Evolutionary conservation across 2,113 vertebrate genomes (phyloP).

Genomic region (Sceloporus undulatus): DNA sequence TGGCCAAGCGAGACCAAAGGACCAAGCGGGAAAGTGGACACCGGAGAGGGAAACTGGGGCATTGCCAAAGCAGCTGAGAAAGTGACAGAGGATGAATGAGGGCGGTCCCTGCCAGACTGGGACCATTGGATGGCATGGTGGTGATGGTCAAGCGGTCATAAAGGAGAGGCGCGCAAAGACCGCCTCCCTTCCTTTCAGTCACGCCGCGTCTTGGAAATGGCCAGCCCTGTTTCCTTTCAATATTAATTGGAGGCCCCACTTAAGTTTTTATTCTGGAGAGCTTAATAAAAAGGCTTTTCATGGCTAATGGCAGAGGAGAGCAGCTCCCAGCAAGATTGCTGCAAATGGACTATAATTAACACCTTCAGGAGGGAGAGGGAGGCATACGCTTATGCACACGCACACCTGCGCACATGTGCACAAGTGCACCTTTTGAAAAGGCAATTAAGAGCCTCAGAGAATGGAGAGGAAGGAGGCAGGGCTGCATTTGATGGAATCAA

Average conservation of each 20-base stretch:
- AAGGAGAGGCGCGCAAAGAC: no score
- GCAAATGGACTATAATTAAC: conserved; percentile 56
- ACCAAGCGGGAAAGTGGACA: no score
- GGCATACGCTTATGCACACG: neutral
- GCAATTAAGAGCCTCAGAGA: conserved; percentile 13
- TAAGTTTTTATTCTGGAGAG: conserved; percentile 32
- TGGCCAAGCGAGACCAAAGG: no score
- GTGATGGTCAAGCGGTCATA: neutral
- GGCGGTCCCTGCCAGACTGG: no score
- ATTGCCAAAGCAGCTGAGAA: no score
- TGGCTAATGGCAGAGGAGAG: conserved; percentile 54
- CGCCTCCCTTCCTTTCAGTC: neutral
- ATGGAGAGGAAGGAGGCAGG: conserved; percentile 2
- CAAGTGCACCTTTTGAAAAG: conserved; percentile 20
- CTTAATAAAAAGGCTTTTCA: conserved; percentile 63
- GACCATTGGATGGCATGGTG: neutral
- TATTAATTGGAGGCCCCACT: conserved; percentile 67
- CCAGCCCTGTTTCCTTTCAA: conserved; percentile 49
- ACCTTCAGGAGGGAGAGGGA: conserved; percentile 22
- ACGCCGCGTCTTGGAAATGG: conserved; percentile 43
- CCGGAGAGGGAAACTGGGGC: no score
- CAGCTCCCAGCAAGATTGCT: conserved; percentile 52
- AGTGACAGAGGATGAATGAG: no score
- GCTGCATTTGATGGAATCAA: conserved; percentile 29
- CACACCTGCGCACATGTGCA: no score